Conservation (phyloP, 2,888 invertebrate species). For the Synanthedon vespiformis region DNA sequence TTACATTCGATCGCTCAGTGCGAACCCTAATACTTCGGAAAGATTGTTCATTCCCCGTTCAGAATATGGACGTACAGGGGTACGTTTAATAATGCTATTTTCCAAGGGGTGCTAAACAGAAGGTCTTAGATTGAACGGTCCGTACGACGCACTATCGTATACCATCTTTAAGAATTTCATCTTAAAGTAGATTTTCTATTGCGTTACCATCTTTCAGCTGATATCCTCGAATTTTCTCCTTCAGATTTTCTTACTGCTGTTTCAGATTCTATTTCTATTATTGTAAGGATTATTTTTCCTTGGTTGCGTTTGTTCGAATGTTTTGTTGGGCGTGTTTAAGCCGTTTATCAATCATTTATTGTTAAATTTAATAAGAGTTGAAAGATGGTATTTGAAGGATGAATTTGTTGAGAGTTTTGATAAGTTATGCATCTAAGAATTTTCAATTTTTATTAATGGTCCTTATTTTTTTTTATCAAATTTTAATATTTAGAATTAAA, state of each 20-base stretch:
- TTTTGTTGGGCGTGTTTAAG: constrained; percentile 15
- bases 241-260: not conserved
- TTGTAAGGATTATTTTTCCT: constrained; percentile 6
- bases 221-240: too few relatives aligned
- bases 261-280: constrained; percentile 2
- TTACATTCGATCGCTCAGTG: not conserved
- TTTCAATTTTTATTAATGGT: too few relatives aligned
- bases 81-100: constrained; percentile 28
- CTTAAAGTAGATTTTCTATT: constrained; percentile 2
- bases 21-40: not conserved
- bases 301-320: constrained; percentile 1
- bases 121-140: constrained; percentile 12
- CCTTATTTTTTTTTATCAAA: too few relatives aligned
- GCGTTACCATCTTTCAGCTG: not conserved
- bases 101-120: constrained; percentile 25
- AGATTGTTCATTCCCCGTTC: constrained; percentile 7
- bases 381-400: constrained; percentile 32
- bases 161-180: constrained; percentile 5
- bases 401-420: constrained; percentile 22
- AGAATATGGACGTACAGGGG: constrained; percentile 27
- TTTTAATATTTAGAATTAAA: too few relatives aligned
- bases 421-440: constrained; percentile 4
- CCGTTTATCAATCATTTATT: constrained; percentile 46
- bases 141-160: not conserved
- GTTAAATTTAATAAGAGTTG: constrained; percentile 45